Conservation (phyloP, 2,888 invertebrate genomes). For the Galerucella nymphaeae region DNA sequence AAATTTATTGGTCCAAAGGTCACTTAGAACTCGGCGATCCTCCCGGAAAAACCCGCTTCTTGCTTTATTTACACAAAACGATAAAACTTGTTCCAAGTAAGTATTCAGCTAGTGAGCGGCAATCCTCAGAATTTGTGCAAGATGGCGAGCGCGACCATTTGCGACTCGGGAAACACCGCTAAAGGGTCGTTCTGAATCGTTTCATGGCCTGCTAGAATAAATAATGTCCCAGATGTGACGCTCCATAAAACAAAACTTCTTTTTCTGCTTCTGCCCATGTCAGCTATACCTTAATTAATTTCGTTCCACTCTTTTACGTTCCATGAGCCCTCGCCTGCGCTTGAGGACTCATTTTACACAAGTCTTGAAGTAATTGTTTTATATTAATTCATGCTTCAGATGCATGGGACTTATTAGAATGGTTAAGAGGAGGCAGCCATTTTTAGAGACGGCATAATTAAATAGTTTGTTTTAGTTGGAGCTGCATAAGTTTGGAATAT, state of each 20-base stretch:
- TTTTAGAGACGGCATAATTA: slow-evolving; percentile 10
- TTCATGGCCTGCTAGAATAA: slow-evolving; percentile 40
- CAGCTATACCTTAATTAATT: slow-evolving; percentile 41
- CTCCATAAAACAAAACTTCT: slow-evolving; percentile 41
- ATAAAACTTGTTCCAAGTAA: slow-evolving; percentile 34
- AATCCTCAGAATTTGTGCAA: slow-evolving; percentile 30
- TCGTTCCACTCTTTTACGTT: slow-evolving; percentile 39
- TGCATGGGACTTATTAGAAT: slow-evolving; percentile 32
- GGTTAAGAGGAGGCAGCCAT: slow-evolving; percentile 7
- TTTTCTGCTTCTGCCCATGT: slow-evolving; percentile 39
- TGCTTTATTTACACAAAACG: slow-evolving; percentile 28
- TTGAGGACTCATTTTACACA: slow-evolving; percentile 39
- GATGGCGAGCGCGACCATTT: slow-evolving; percentile 30
- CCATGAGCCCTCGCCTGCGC: slow-evolving; percentile 25
- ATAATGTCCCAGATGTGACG: slow-evolving; percentile 41
- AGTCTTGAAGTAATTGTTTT: slow-evolving; percentile 39
- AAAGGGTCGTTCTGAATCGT: slow-evolving; percentile 39
- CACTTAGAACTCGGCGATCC: background rate
- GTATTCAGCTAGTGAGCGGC: slow-evolving; percentile 25
- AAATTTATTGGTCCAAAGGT: slow-evolving; percentile 14
- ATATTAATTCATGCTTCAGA: slow-evolving; percentile 36
- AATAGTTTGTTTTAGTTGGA: background rate
- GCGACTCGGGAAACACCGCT: slow-evolving; percentile 29
- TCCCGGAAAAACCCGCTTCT: slow-evolving; percentile 17
- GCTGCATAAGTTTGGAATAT: background rate